Conservation (phyloP, 2,797 vertebrate species). For the Dromococcyx pavoninus region DNA sequence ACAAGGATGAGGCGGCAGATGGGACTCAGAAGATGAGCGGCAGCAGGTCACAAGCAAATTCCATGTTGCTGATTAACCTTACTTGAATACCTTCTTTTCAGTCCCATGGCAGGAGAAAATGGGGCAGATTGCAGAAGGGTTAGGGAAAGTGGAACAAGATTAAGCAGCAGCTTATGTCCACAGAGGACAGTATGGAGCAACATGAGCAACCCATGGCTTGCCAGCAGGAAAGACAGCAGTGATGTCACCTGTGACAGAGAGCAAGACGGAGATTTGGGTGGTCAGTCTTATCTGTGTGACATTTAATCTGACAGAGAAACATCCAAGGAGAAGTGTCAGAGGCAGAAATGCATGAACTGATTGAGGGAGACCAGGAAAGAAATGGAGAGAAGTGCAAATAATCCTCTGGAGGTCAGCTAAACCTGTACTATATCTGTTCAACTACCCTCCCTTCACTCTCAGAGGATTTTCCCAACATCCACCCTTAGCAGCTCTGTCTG, state of each 20-base stretch:
- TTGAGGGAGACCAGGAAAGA: background rate
- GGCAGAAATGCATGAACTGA: background rate
- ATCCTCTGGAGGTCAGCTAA: background rate
- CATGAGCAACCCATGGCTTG: background rate
- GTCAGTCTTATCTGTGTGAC: background rate
- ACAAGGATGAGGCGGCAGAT: background rate
- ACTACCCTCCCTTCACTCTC: background rate
- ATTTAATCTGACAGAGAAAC: background rate
- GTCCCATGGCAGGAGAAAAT: fast-evolving
- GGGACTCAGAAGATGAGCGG: background rate
- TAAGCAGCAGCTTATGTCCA: background rate
- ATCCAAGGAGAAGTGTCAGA: background rate
- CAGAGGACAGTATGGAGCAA: background rate
- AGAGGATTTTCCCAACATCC: background rate
- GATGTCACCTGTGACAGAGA: background rate
- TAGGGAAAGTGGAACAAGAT: background rate
- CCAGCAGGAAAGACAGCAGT: background rate
- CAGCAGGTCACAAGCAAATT: background rate
- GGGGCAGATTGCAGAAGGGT: background rate
- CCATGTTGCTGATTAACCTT: background rate
- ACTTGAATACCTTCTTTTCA: background rate
- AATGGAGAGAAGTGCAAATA: background rate
- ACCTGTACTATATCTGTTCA: background rate
- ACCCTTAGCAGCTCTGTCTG: background rate
- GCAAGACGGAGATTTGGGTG: background rate